These are phyloP conservation scores for Phaedon cochleariae DNA, from an alignment of 2,888 invertebrate genomes.

Conservation along the genomic window DNA sequence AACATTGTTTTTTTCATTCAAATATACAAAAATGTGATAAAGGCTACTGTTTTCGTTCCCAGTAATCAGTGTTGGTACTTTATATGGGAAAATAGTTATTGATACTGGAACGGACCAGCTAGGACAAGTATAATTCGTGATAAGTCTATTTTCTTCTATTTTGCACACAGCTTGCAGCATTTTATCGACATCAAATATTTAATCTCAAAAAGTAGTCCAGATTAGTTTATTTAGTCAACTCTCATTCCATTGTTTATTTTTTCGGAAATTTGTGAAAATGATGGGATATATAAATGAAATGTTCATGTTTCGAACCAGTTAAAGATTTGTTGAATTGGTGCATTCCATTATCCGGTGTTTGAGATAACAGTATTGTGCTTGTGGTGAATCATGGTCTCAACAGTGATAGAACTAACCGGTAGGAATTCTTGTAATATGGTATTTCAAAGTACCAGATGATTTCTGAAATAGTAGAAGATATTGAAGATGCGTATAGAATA, in stretches of 20 bases:
- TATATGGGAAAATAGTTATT: background rate
- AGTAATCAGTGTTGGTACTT: background rate
- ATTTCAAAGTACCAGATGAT: no score
- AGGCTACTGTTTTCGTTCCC: background rate
- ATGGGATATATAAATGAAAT: background rate
- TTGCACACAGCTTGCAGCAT: slow-evolving; percentile 28
- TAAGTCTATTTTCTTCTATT: background rate
- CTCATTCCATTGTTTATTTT: slow-evolving; percentile 17
- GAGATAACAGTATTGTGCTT: background rate
- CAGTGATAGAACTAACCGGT: slow-evolving; percentile 5
- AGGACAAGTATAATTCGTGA: background rate
- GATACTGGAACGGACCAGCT: background rate
- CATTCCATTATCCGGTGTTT: background rate
- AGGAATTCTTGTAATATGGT: background rate
- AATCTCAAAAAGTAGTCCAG: background rate
- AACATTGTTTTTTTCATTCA: background rate
- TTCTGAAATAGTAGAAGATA: no score
- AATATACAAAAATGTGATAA: background rate
- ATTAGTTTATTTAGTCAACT: slow-evolving; percentile 14
- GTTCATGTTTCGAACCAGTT: background rate
- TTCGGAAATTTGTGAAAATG: background rate
- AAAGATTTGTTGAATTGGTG: background rate
- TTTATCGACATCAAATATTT: slow-evolving; percentile 32
- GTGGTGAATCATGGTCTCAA: background rate
- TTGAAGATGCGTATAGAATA: no score